Conservation (phyloP, 2,113 vertebrate genomes). For the Pseudolaguvia tuberculata region DNA sequence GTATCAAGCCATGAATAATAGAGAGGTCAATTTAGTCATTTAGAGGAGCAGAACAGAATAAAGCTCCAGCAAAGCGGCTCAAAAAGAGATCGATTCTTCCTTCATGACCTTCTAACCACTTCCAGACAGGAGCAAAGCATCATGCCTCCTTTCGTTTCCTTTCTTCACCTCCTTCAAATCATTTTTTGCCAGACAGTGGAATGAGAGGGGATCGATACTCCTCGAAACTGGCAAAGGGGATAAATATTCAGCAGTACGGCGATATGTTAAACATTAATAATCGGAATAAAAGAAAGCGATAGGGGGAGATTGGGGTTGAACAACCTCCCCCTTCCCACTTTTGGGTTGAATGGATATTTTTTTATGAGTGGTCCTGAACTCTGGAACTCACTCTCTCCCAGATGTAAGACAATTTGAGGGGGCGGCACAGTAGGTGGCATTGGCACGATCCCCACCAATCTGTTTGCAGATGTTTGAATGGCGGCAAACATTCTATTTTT, state of each 20-base stretch:
- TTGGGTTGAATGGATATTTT: no score
- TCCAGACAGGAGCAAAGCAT: conserved; percentile 10
- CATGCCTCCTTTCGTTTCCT: background rate
- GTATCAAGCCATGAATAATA: conserved; percentile 27
- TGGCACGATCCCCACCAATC: background rate
- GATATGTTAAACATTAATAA: conserved; percentile 32
- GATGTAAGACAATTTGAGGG: no score
- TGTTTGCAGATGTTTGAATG: background rate
- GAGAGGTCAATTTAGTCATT: conserved; percentile 28
- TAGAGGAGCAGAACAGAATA: conserved; percentile 11
- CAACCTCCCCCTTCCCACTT: background rate
- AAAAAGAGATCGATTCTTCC: conserved; percentile 22
- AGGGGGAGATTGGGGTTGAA: conserved; percentile 3
- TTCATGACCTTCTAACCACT: background rate
- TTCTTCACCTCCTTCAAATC: conserved; percentile 4
- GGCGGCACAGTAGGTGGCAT: no score
- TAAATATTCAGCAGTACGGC: conserved; percentile 31
- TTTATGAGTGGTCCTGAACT: no score
- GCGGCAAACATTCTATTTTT: background rate
- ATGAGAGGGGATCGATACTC: conserved; percentile 13
- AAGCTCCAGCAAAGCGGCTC: background rate
- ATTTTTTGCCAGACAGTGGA: conserved; percentile 2
- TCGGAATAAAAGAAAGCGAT: background rate
- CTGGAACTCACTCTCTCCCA: no score
- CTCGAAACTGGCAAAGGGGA: background rate